A percentile compares a stretch with the other conserved stretches of the same genome.
Evolutionary conservation across 2,888 invertebrate genomes (phyloP).

Genomic region (Limnephilus marmoratus): DNA sequence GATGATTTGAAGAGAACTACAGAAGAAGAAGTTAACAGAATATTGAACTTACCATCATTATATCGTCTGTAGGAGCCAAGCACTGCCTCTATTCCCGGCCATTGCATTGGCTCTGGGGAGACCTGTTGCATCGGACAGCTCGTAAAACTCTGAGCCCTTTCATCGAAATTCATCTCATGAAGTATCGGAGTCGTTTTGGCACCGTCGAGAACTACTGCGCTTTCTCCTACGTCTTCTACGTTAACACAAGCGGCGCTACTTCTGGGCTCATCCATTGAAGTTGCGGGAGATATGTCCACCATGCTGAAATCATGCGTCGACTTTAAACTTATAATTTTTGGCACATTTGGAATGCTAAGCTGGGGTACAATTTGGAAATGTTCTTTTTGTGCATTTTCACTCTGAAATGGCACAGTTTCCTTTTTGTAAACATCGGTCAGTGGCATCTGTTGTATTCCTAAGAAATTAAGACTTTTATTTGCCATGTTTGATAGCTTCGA

Average conservation of each 20-base stretch:
- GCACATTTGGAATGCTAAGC: slow-evolving; percentile 74
- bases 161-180: slow-evolving; percentile 21
- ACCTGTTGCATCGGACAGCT: slow-evolving; percentile 40
- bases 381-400: neutral
- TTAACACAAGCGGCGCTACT: slow-evolving; percentile 71
- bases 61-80: slow-evolving; percentile 76
- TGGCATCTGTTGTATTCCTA: slow-evolving; percentile 63
- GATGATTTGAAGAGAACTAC: too few species aligned
- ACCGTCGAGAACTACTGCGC: neutral
- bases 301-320: slow-evolving; percentile 69
- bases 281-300: slow-evolving; percentile 70
- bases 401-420: neutral
- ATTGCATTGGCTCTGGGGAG: slow-evolving; percentile 68
- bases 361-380: slow-evolving; percentile 67
- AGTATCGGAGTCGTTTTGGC: slow-evolving; percentile 12
- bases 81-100: slow-evolving; percentile 77
- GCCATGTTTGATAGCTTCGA: slow-evolving; percentile 75
- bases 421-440: slow-evolving; percentile 20
- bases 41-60: slow-evolving; percentile 74
- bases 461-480: slow-evolving; percentile 73
- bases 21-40: neutral
- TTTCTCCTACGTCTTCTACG: slow-evolving; percentile 67
- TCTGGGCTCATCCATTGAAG: slow-evolving; percentile 74
- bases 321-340: slow-evolving; percentile 73
- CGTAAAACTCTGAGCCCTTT: slow-evolving; percentile 26